These are phyloP conservation scores for Pituophis catenifer DNA, from an alignment of 2,113 vertebrate species.

Conservation along the genomic window DNA sequence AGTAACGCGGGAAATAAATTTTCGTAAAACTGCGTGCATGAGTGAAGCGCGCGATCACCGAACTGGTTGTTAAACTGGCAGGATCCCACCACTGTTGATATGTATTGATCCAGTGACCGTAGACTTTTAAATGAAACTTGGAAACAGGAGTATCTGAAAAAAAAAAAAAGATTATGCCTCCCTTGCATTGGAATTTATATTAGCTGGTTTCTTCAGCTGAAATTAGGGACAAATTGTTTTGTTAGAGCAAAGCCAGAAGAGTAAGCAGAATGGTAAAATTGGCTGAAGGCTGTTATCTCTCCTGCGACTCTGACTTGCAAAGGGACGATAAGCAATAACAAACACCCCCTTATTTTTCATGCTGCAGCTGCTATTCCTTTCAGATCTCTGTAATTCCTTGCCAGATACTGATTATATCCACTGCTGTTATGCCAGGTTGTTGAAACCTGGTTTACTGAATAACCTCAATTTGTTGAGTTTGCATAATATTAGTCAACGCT, in stretches of 20 bases:
- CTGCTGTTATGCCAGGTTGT: neutral
- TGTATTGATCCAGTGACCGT: neutral
- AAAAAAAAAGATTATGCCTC: neutral
- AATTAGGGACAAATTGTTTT: neutral
- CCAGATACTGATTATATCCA: neutral
- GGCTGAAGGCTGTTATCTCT: neutral
- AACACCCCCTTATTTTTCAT: neutral
- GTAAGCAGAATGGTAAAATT: neutral
- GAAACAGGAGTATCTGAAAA: neutral
- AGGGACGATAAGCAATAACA: neutral
- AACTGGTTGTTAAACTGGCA: too few species aligned
- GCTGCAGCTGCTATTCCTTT: neutral
- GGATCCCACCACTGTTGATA: neutral
- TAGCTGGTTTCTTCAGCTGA: neutral
- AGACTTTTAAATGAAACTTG: neutral
- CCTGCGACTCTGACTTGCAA: neutral
- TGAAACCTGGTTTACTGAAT: neutral
- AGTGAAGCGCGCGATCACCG: too few species aligned
- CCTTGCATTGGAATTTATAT: neutral
- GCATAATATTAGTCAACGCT: neutral
- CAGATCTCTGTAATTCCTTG: neutral
- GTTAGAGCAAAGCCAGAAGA: neutral
- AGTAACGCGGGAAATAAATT: too few species aligned
- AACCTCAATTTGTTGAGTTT: neutral
- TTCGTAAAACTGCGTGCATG: too few species aligned